Evolutionary conservation across 2,797 vertebrate genomes (phyloP).

Genomic region (Stomatorhinus walkeri): DNA sequence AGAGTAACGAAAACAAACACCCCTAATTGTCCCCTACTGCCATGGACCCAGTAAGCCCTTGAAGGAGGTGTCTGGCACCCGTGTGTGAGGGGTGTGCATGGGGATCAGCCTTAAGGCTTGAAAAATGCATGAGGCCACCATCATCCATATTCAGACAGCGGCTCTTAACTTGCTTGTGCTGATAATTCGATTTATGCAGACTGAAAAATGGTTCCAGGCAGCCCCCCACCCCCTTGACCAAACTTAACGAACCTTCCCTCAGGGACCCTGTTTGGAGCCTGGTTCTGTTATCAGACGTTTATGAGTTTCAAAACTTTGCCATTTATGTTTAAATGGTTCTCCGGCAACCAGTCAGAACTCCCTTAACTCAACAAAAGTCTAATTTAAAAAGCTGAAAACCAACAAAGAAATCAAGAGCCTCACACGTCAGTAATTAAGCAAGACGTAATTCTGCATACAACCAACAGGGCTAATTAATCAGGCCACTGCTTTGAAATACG

Average conservation of each 20-base stretch:
- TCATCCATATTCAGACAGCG: background rate
- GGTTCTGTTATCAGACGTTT: background rate
- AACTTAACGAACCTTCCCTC: background rate
- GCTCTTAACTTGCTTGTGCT: background rate
- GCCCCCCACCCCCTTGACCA: background rate
- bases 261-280: background rate
- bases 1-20: background rate
- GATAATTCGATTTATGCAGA: background rate
- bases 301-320: conserved; percentile 2
- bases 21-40: background rate
- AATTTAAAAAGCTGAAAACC: background rate
- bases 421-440: background rate
- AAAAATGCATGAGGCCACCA: conserved; percentile 7
- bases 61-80: background rate
- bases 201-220: background rate
- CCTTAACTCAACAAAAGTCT: background rate
- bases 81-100: background rate
- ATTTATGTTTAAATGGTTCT: background rate
- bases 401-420: background rate
- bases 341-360: background rate
- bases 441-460: background rate
- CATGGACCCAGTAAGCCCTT: background rate
- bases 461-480: conserved; percentile 1
- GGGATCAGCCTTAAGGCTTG: background rate
- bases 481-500: background rate